Conservation (phyloP, 2,888 invertebrate species). For the Eucera pruinosa region DNA sequence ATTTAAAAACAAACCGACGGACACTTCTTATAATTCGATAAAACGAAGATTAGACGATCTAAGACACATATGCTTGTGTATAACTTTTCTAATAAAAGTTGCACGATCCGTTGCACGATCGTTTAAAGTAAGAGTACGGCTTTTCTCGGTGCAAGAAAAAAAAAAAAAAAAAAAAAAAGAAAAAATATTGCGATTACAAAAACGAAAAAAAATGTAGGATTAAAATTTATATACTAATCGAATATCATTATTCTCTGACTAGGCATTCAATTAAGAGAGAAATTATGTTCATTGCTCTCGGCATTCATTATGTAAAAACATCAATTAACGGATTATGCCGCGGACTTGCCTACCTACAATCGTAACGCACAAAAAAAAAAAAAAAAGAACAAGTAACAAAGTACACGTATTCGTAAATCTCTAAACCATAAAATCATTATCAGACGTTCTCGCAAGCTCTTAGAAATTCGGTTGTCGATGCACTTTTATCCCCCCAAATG, state of each 20-base stretch:
- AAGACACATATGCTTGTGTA: conserved; percentile 4
- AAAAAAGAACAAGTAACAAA: conserved; percentile 77
- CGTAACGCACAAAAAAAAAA: conserved; percentile 76
- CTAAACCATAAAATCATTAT: conserved; percentile 44
- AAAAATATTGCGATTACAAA: conserved; percentile 38
- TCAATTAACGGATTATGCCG: conserved; percentile 83
- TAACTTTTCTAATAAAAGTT: conserved; percentile 22
- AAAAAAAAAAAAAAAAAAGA: conserved; percentile 46
- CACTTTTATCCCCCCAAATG: conserved; percentile 31
- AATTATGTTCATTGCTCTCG: conserved; percentile 53
- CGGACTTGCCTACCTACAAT: conserved; percentile 76
- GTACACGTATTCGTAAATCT: conserved; percentile 59
- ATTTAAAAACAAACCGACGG: conserved; percentile 21
- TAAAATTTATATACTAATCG: conserved; percentile 56
- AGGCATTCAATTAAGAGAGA: conserved; percentile 58
- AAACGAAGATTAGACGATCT: conserved; percentile 45
- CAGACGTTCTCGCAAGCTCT: conserved; percentile 50
- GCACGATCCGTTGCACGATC: neutral
- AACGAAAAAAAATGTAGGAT: conserved; percentile 27
- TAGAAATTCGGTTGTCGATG: conserved; percentile 51
- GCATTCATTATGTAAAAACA: conserved; percentile 54
- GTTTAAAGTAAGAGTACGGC: conserved; percentile 17
- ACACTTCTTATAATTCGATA: conserved; percentile 24
- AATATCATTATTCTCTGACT: conserved; percentile 63
- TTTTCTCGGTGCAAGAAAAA: conserved; percentile 24